A percentile compares a stretch with the other conserved stretches of the same genome.
Conservation (phyloP, 2,888 invertebrate genomes). For the Nycteola revayana region DNA sequence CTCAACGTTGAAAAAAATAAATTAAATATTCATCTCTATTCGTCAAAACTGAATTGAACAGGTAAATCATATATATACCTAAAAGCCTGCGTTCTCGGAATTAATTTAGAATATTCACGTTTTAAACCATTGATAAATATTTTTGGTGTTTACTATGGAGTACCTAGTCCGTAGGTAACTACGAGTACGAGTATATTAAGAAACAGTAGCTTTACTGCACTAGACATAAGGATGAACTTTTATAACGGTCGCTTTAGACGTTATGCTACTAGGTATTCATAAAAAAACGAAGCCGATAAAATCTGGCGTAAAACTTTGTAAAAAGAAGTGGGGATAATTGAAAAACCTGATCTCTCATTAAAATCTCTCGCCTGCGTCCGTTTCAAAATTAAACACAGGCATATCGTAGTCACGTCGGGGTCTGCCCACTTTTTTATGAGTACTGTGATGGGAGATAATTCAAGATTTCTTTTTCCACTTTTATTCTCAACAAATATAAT, state of each 20-base stretch:
- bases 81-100: no score
- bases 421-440: constrained; percentile 56
- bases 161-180: no score
- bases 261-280: constrained; percentile 34
- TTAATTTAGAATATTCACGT: no score
- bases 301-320: constrained; percentile 57
- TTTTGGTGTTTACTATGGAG: no score
- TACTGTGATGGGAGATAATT: constrained; percentile 36
- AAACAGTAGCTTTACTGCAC: constrained; percentile 1
- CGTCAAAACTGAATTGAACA: no score
- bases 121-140: no score
- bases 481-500: constrained; percentile 21
- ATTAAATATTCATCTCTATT: no score
- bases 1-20: no score
- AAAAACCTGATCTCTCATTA: constrained; percentile 80
- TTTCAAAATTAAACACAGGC: constrained; percentile 68
- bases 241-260: constrained; percentile 8
- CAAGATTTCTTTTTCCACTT: constrained; percentile 23
- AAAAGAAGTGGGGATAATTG: constrained; percentile 74
- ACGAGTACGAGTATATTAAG: no score
- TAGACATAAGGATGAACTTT: constrained; percentile 3
- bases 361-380: constrained; percentile 73
- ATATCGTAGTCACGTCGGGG: constrained; percentile 73
- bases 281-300: constrained; percentile 52
- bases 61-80: no score